Evolutionary conservation across 2,888 invertebrate species (phyloP), one percentile per base, ranked within the genome.

Genomic region (Strigamia crassipes): DNA sequence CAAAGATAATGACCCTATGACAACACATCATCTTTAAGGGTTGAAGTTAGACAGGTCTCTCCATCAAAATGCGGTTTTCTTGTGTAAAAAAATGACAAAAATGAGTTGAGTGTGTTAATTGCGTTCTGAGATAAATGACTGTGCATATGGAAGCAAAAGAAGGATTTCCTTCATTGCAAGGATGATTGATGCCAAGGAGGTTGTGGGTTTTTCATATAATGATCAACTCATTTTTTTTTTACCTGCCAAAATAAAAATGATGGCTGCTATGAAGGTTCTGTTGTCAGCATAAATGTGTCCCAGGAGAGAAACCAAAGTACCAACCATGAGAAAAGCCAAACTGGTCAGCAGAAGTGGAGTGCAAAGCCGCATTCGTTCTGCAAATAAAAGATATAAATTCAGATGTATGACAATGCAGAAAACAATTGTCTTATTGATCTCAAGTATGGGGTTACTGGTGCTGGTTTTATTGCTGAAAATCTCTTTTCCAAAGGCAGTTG

Each of bases 171-270:
- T 51, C 51, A 51, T 51, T 51, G 51, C 51, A 51, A 4, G 51
- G n/a, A 51, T 51, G 51, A 51, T 51, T 51, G 51, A 51, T 51
- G 51, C n/a, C 51, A 9, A 1, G 31, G 27, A 38, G 31, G n/a
- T 41, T 38, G 41, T 15, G 34, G 23, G 18, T 23, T 79, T 79
- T 79, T 79, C 23, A 41, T 79, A 79, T 41, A 34, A 41, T 41
- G 23, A 41, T 41, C 79, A 51, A 51, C 51, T 51, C 51, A 18
- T 51, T 34, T 41, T 41, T 34, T 41, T 41, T 80, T n/a, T n/a
- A 80, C 80, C 80, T 80, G 80, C 80, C 56, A 80, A 13, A 34
- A 80, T 80, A 27, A 80, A 80, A 51, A 80, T 42, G 46, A 80
- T 51, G 51, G 80, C 80, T 13, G 80, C 80, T 34, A 80, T 56